Evolutionary conservation across 2,888 invertebrate species (phyloP).

Genomic region (Orthosia incerta): DNA sequence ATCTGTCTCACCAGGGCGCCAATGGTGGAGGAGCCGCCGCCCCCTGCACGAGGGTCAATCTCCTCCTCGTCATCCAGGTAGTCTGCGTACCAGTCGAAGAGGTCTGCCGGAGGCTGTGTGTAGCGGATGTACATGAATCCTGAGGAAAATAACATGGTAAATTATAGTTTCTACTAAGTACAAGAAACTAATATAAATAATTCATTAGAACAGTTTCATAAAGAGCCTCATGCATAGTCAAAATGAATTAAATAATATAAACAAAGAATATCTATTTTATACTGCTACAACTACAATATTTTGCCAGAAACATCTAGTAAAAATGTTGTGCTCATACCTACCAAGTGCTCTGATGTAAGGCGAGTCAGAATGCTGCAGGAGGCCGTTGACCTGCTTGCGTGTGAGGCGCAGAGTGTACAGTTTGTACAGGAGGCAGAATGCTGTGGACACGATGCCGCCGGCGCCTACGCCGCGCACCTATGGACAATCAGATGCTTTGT

Average conservation of each 20-base stretch:
- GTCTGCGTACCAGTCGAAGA: constrained; percentile 99
- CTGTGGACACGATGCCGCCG: constrained; percentile 99
- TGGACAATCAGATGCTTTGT: constrained; percentile 26
- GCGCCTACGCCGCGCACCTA: constrained; percentile 99
- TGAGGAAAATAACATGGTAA: constrained; percentile 63
- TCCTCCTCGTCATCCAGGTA: constrained; percentile 99
- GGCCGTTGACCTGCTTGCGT: constrained; percentile 98
- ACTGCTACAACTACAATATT: neutral
- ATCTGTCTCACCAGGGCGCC: constrained; percentile 98
- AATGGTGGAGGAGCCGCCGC: constrained; percentile 97
- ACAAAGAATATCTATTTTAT: neutral
- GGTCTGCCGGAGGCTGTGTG: constrained; percentile 98
- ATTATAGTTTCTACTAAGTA: neutral
- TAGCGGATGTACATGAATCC: constrained; percentile 96
- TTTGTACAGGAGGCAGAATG: constrained; percentile 99
- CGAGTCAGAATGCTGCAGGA: constrained; percentile 98
- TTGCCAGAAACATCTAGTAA: constrained; percentile 25
- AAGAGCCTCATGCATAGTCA: neutral
- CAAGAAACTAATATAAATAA: neutral
- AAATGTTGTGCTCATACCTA: constrained; percentile 78
- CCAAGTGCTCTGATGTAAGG: constrained; percentile 99
- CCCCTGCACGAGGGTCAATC: constrained; percentile 99
- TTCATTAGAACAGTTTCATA: no score
- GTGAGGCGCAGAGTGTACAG: constrained; percentile 98
- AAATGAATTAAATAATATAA: neutral